Base-by-base conservation (phyloP, 2,888 invertebrate species). In the Zygogramma bicolorata region DNA sequence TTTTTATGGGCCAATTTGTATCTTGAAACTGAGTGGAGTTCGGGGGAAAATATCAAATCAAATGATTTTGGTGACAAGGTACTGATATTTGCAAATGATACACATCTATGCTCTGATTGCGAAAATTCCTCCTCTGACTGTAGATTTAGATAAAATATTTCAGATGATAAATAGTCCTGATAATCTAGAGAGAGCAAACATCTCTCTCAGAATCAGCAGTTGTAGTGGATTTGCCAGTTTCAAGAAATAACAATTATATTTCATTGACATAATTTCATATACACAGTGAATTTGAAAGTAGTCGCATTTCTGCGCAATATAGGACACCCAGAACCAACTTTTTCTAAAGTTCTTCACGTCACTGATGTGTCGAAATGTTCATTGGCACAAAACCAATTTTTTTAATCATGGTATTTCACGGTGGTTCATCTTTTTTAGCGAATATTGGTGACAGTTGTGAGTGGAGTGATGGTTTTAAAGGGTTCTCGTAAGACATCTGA, bases 351-450 rank as follows among this genome's bases (percentile, higher is more conserved):
- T 65, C 61, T 69, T 65, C 61, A 63, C 66, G 63, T 68, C 70
- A 77, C 77, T 74, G 75, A 76, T 73, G 67, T 76, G 76, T 70
- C 71, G 57, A 68, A 84, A 81, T 81, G 83, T 84, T 79, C 78
- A 82, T 84, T 83, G 84, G 84, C 84, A 84, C 84, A 73, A 65
- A 71, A 62, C 66, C 76, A 71, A 68, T 66, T 53, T 27, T 71
- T 31, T 73, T 61, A 82, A 83, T 83, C 80, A 81, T 81, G 84
- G 80, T 84, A 81, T 73, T 58, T 75, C 75, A 67, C 77, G 68
- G 75, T 73, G 76, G 29, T 77, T 78, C 75, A 73, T 66, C 58
- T 62, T 62, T 63, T 49, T 49, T 10, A 58, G 40, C 27, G 27
- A 53, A 53, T 2, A 22, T n/a, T 5, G 10, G 10, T 46, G 20